Evolutionary conservation across 1,140 invertebrate genomes (phyloP).

Genomic region (Ptiloglossa arizonensis): DNA sequence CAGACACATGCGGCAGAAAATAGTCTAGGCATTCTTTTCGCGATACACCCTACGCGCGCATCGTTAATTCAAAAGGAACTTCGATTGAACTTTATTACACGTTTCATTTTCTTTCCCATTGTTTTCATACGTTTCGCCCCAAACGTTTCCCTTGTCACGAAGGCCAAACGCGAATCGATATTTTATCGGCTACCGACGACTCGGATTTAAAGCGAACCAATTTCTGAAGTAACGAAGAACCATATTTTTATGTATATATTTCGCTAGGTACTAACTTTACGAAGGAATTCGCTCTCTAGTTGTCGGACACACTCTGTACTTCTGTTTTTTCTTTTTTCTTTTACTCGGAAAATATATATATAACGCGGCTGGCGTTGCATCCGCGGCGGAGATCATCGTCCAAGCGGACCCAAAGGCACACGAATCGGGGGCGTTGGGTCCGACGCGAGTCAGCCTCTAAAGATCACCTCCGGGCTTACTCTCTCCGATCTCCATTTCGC

Average conservation of each 20-base stretch:
- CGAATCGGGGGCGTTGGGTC: too few species aligned
- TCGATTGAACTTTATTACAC: constrained; percentile 71
- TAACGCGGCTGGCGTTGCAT: constrained; percentile 17
- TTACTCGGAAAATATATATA: constrained; percentile 45
- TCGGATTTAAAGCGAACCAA: constrained; percentile 42
- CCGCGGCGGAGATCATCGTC: not conserved
- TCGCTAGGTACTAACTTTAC: constrained; percentile 38
- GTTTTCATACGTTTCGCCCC: not conserved
- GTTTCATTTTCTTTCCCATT: constrained; percentile 37
- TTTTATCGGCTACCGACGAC: constrained; percentile 16
- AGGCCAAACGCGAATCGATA: constrained; percentile 27
- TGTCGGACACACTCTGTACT: constrained; percentile 29
- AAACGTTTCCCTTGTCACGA: constrained; percentile 4
- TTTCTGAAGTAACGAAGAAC: constrained; percentile 51
- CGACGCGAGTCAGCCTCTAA: too few species aligned
- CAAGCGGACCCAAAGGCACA: constrained; percentile 35
- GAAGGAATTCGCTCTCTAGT: constrained; percentile 29
- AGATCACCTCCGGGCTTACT: too few species aligned
- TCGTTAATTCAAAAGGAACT: constrained; percentile 76
- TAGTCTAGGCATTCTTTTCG: constrained; percentile 69
- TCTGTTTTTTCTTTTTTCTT: not conserved
- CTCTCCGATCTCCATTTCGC: not conserved
- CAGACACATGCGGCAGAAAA: constrained; percentile 72
- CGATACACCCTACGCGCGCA: constrained; percentile 58
- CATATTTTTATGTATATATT: constrained; percentile 13